Percentiles rank a stretch among this genome's conserved stretches.
phyloP scores from a whole-genome alignment of 2,888 invertebrate genomes.

The Chymomyza procnemis region DNA sequence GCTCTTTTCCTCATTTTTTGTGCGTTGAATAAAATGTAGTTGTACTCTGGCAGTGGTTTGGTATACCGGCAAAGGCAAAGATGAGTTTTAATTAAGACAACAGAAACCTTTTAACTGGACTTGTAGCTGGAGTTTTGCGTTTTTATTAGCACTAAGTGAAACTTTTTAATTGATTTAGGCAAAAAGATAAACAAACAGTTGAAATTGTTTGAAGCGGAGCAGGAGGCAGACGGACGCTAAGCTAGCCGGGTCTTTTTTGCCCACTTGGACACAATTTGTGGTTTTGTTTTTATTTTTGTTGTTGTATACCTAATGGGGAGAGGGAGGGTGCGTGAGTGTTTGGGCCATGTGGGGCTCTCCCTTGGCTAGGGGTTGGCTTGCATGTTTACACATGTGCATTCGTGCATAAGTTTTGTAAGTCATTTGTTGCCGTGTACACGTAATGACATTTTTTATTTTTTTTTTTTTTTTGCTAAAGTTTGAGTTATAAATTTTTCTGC shows the following conservation, averaged over 20 bases:
- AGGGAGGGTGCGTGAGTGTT: neutral
- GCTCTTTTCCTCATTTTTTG: neutral
- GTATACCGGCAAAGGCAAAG: conserved; percentile 37
- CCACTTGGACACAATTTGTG: neutral
- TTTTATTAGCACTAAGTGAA: conserved; percentile 55
- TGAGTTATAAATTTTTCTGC: conserved; percentile 44
- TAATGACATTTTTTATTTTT: conserved; percentile 73
- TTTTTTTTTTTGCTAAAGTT: conserved; percentile 37
- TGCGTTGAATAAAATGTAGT: conserved; percentile 11
- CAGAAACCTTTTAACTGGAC: conserved; percentile 64
- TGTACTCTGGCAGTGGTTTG: conserved; percentile 27
- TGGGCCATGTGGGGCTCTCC: no score
- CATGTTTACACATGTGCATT: conserved; percentile 64
- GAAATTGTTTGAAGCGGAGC: neutral
- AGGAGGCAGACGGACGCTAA: neutral
- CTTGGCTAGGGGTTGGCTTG: conserved; percentile 40
- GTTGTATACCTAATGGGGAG: neutral
- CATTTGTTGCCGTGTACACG: conserved; percentile 60
- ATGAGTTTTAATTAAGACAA: conserved; percentile 66
- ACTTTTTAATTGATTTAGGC: conserved; percentile 71
- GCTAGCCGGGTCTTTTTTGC: neutral
- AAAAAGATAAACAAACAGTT: conserved; percentile 38
- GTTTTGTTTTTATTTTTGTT: neutral
- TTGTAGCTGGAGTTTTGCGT: conserved; percentile 1
- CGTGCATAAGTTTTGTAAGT: conserved; percentile 71